Evolutionary conservation across 2,888 invertebrate genomes (phyloP), one percentile per base, ranked within the genome.

Genomic region (Drosophila colorata): DNA sequence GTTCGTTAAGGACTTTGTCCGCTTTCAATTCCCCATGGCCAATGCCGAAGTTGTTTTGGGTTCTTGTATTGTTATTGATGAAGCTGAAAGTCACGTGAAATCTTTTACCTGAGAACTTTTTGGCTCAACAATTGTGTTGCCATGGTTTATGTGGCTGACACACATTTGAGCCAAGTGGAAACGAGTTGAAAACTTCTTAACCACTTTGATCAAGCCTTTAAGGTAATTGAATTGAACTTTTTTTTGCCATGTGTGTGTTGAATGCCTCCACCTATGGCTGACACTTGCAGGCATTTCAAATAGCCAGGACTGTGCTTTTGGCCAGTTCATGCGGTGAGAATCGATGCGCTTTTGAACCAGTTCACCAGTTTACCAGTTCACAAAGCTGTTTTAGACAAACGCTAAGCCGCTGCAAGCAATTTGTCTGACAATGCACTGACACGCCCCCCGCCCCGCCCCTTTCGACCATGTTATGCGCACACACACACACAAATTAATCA

Each of bases 401-500:
- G 33, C 43, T 47, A 37, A 58, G 9, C 52, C 53, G 28, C 72
- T 49, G 48, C 38, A 35, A 13, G 40, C 31, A 52, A 64, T 57
- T 57, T 57, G 40, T 60, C 33, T 37, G 20, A 6, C 48, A 46
- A 28, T 43, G 44, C 64, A 51, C 4, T 47, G 55, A 8, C 23
- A 40, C 38, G 49, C 49, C 38, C 13, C 9, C 0, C 1, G 7
- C 18, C 2, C 0, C 13, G 0, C 5, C 5, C 18, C 2, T 14
- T 25, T 25, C 8, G 14, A 38, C 13, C 18, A 25, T 28, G 25
- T 35, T 59, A 59, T 69, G 47, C 48, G 48, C 56, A 46, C 33
- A 44, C 66, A 52, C 66, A 52, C 35, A 56, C 35, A 60, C 55
- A 69, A 68, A 87, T 81, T 87, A 84, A 80, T 81, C 87, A 84